phyloP scores from a whole-genome alignment of 1,140 invertebrate genomes.

The Caenorhabditis latens region DNA sequence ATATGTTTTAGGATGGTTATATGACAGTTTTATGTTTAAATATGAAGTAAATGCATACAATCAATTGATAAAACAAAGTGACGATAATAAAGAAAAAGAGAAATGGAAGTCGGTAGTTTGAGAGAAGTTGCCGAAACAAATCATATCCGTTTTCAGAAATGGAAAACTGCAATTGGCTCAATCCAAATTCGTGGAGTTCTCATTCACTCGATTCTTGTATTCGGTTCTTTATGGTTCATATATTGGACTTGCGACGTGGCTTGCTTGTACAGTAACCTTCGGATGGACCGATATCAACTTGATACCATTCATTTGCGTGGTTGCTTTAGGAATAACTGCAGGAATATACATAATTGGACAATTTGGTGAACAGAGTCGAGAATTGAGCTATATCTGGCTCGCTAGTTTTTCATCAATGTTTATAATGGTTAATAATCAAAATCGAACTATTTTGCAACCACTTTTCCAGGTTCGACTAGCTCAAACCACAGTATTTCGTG shows the following conservation, averaged over 20 bases:
- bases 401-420: constrained; percentile 47
- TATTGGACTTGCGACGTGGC: constrained; percentile 59
- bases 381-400: constrained; percentile 62
- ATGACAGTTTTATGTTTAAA: constrained; percentile 60
- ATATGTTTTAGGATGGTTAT: constrained; percentile 8
- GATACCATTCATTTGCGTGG: constrained; percentile 12
- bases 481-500: constrained; percentile 52
- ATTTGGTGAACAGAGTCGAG: constrained; percentile 12
- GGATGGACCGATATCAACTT: constrained; percentile 9
- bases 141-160: constrained; percentile 43
- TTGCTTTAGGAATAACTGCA: constrained; percentile 44
- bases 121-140: neutral
- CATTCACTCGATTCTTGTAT: constrained; percentile 51
- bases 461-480: constrained; percentile 37
- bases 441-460: neutral
- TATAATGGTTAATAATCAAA: constrained; percentile 43
- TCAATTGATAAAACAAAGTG: neutral
- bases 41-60: constrained; percentile 52
- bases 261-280: constrained; percentile 54
- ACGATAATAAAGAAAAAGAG: constrained; percentile 36
- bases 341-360: constrained; percentile 64
- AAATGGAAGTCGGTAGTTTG: constrained; percentile 11
- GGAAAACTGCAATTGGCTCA: neutral
- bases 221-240: constrained; percentile 51
- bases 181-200: constrained; percentile 53